Base-by-base conservation (phyloP, 1,140 invertebrate species). In the Musca domestica region DNA sequence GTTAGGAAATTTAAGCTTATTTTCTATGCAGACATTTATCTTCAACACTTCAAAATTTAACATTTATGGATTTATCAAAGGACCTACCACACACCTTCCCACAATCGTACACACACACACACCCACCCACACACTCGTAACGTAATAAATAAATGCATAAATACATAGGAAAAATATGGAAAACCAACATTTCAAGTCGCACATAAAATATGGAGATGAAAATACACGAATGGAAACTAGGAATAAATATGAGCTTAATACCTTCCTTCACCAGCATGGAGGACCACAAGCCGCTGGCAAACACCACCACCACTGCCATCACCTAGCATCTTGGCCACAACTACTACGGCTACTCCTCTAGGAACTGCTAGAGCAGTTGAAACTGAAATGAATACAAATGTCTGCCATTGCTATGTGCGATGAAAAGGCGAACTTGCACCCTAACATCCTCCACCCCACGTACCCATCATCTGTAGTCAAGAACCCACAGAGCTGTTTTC, bases 141-240 rank as follows among this genome's bases (percentile, higher is more conserved):
- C 34, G 34, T 9, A 41, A 41, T 20, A 20, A 19, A 22, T 19
- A 51, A 51, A 51, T 22, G 20, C 10, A 19, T 61, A 34, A 61
- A 41, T 34, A 58, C 0, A 1, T 4, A 58, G 27, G 19, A 34
- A 61, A 61, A 61, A 34, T 17, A 61, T 61, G n/a, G 56, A 34
- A 61, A 61, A 61, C 27, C 56, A 61, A 30, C 56, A 61, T 34
- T 61, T 61, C 56, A 30, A 61, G 56, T 61, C 56, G 41, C 56
- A 61, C 19, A 61, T 61, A 61, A 61, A 61, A 61, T 61, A 69
- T 64, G 67, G 22, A 67, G 41, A 34, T 15, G 58, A 51, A 65
- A 27, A 34, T 23, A n/a, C 25, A 25, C 25, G 19, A 23, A 52
- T 52, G 19, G 19, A 34, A n/a, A 61, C 27, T 61, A 61, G 56